A percentile compares a stretch with the other conserved stretches of the same genome.
Conservation (phyloP, 1,140 invertebrate genomes). For the Chironomus tepperi region DNA sequence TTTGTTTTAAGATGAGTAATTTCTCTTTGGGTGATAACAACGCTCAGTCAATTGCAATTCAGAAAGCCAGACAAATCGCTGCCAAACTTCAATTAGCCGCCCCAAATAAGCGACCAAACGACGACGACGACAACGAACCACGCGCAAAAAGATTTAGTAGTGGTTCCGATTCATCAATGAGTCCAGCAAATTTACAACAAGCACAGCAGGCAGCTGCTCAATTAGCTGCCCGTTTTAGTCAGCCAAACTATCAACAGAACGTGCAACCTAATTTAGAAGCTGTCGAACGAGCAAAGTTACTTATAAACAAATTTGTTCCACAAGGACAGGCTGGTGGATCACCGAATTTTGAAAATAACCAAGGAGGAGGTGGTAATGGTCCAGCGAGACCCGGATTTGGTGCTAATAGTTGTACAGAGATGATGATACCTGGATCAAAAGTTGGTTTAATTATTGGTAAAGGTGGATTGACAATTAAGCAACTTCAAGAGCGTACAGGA, state of each 20-base stretch:
- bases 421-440: conserved; percentile 94
- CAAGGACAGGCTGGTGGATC: background rate
- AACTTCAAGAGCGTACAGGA: conserved; percentile 90
- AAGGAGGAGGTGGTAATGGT: conserved; percentile 31
- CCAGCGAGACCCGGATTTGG: conserved; percentile 30
- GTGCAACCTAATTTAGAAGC: background rate
- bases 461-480: conserved; percentile 96
- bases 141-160: background rate
- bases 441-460: conserved; percentile 96
- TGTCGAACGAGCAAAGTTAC: background rate
- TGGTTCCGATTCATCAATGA: conserved; percentile 11
- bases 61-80: conserved; percentile 19
- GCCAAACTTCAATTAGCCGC: conserved; percentile 1
- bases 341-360: too few species aligned
- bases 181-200: conserved; percentile 20
- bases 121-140: background rate
- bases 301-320: conserved; percentile 15
- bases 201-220: conserved; percentile 3
- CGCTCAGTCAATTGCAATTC: background rate
- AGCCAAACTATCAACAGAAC: conserved; percentile 2
- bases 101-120: background rate
- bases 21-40: background rate
- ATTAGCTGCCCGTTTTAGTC: background rate
- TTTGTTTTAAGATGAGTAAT: conserved; percentile 4
- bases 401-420: conserved; percentile 58